Evolutionary conservation across 2,888 invertebrate genomes (phyloP), one percentile per base, ranked within the genome.

Genomic region (Pediacus dermestoides): DNA sequence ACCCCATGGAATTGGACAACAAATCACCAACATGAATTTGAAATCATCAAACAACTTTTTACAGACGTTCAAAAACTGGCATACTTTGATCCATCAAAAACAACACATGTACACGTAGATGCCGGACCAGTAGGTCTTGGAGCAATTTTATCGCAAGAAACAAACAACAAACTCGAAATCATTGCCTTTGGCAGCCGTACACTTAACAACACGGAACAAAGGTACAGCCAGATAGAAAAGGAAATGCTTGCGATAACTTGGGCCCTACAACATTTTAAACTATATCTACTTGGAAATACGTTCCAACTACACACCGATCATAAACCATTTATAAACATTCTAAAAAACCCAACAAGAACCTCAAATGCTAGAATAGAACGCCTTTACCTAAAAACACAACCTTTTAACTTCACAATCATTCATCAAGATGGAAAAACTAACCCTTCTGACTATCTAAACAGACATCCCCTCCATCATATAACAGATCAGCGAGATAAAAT

Each of bases 181-280:
- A 30, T 37, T 4, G 15, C 32, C 4, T 37, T 32, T 30, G 37
- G 22, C 3, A 37, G 26, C 25, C 12, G 26, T 11, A 7, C 15
- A 7, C 16, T 37, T 10, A 30, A 33, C 2, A 8, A 18, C 7
- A 16, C 25, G 18, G 27, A 46, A 37, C 26, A 28, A 15, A 6
- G 34, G 11, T 46, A 37, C 16, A 46, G 41, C 22, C 44, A 45
- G 26, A 39, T 47, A 12, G 47, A 44, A 28, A 44, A 39, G 31
- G 44, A 41, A 30, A 39, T 37, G 14, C 33, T 38, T 10, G 37
- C 42, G n/a, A 33, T 14, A n/a, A 30, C 34, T 7, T 45, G 40
- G 43, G 39, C 42, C 13, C 44, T 46, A 2, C 25, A 43, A 28
- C 46, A 46, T 34, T 49, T 49, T 16, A 36, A 47, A 15, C 34